A percentile compares a stretch with the other conserved stretches of the same genome.
Evolutionary conservation across 2,797 vertebrate species (phyloP).

Genomic region (Oophaga sylvatica): DNA sequence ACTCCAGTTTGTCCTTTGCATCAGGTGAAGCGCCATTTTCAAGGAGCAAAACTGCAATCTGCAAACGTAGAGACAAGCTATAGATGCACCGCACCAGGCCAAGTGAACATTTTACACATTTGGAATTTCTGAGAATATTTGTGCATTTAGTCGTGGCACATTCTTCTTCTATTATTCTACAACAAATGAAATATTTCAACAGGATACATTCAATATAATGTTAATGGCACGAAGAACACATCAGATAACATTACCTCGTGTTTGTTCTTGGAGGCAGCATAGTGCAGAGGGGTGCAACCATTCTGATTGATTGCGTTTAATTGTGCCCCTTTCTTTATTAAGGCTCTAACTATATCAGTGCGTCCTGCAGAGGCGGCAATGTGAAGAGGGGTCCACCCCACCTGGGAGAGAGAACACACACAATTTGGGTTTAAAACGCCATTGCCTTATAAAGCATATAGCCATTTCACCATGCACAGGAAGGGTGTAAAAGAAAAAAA

Average conservation of each 20-base stretch:
- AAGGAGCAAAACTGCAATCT: constrained; percentile 90
- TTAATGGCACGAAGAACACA: rapidly evolving
- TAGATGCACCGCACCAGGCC: neutral
- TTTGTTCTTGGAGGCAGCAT: constrained; percentile 93
- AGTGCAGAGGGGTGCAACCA: constrained; percentile 92
- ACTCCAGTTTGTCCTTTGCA: constrained; percentile 86
- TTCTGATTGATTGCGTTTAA: constrained; percentile 92
- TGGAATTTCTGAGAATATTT: too few relatives aligned
- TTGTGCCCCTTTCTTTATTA: constrained; percentile 88
- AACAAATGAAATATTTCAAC: too few relatives aligned
- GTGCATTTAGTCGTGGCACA: too few relatives aligned
- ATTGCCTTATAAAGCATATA: neutral
- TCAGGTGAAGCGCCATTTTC: constrained; percentile 92
- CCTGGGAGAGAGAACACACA: constrained; percentile 70
- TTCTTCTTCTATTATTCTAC: too few relatives aligned
- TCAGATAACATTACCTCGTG: constrained; percentile 80
- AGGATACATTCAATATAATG: neutral
- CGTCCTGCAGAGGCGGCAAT: constrained; percentile 94
- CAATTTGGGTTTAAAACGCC: neutral
- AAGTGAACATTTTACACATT: neutral
- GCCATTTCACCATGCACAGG: neutral
- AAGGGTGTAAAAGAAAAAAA: too few relatives aligned
- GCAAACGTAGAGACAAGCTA: constrained; percentile 8
- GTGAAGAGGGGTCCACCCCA: constrained; percentile 91
- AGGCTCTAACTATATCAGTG: constrained; percentile 87